Percentiles rank a stretch among this genome's conserved stretches.
Conservation (phyloP, 2,888 invertebrate species). For the Hydroisotoma schaefferi region DNA sequence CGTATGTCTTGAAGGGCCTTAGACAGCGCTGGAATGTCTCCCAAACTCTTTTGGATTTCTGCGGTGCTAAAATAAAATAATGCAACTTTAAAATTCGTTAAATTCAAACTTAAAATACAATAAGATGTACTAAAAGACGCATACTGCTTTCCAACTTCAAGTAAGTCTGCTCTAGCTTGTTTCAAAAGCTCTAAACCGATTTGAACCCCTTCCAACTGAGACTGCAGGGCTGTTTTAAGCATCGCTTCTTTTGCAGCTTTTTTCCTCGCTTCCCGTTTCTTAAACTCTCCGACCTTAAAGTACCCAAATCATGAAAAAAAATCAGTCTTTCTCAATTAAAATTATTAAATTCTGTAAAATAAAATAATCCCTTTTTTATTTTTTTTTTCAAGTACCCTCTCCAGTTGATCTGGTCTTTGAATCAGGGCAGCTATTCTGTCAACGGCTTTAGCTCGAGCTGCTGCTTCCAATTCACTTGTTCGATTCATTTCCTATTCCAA, state of each 20-base stretch:
- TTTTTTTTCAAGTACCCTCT: conserved; percentile 62
- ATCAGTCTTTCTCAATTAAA: no score
- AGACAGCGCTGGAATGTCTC: conserved; percentile 72
- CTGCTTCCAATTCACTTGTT: conserved; percentile 60
- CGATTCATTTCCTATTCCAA: no score
- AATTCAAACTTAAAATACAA: not conserved
- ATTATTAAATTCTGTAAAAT: no score
- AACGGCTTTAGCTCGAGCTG: conserved; percentile 71
- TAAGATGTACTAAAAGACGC: no score
- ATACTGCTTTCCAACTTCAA: conserved; percentile 64
- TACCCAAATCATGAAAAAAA: not conserved
- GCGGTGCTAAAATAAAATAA: conserved; percentile 60
- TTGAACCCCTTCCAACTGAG: conserved; percentile 93
- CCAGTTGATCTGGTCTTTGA: conserved; percentile 90
- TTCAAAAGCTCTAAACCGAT: conserved; percentile 87
- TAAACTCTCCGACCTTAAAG: conserved; percentile 71
- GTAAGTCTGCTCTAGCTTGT: conserved; percentile 77
- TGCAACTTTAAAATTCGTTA: not conserved
- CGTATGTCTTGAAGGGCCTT: conserved; percentile 77
- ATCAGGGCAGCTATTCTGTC: conserved; percentile 87
- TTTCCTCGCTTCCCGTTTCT: conserved; percentile 68
- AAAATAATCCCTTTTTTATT: no score
- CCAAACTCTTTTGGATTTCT: conserved; percentile 70
- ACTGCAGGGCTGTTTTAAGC: conserved; percentile 97
- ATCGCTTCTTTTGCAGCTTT: conserved; percentile 90